phyloP scores from a whole-genome alignment of 2,113 vertebrate species.

The Tragelaphus imberbis region DNA sequence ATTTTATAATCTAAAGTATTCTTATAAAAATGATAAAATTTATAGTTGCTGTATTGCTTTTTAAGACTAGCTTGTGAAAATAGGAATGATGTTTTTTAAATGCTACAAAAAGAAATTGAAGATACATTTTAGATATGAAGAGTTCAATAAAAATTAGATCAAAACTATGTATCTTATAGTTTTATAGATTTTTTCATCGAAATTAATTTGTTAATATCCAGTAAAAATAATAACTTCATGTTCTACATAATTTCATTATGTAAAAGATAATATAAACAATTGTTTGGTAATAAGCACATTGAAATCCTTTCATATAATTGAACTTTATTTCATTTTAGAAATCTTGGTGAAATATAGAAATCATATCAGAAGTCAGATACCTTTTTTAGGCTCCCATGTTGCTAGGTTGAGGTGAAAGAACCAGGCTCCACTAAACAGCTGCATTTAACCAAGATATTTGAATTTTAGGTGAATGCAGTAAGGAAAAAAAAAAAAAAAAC shows the following conservation, averaged over 20 bases:
- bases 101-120: not conserved
- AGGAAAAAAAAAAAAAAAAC: not conserved
- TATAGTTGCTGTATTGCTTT: not conserved
- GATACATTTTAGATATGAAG: not conserved
- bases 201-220: not conserved
- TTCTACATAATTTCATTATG: not conserved
- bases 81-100: not conserved
- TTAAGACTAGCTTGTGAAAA: not conserved
- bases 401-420: not conserved
- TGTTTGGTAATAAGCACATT: not conserved
- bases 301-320: not conserved
- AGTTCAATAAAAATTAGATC: not conserved
- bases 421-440: not conserved
- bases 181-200: not conserved
- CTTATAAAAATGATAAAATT: not conserved
- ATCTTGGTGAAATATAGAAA: not conserved
- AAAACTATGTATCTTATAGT: not conserved
- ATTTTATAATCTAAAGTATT: not conserved
- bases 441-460: not conserved
- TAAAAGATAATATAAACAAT: not conserved
- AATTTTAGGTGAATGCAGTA: not conserved
- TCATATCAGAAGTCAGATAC: not conserved
- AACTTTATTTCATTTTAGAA: not conserved
- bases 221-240: not conserved
- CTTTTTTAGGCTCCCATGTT: not conserved